Evolutionary conservation across 2,888 invertebrate species (phyloP), one percentile per base, ranked within the genome.

Genomic region (Rotaria sp.): DNA sequence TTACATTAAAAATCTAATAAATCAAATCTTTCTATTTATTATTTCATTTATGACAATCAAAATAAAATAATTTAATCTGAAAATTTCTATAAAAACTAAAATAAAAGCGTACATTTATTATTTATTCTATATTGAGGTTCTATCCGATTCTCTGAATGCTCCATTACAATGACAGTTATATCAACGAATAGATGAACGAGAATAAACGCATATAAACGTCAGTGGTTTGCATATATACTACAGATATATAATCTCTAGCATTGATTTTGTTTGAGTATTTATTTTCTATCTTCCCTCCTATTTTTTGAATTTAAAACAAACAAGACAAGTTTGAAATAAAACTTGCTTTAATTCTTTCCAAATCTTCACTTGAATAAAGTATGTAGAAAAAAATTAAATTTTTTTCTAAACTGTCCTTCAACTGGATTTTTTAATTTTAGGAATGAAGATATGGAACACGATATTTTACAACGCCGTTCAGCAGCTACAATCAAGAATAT

Each of bases 361-460:
- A 21, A 67, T 67, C 15, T 67, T 30, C 67, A 67, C 8, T 35
- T 15, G 67, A 21, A 35, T 30, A 67, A 35, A 67, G 67, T 45
- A 45, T n/a, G n/a, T 45, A 38, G 13, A 80, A 41, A 45, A 80
- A 1, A 15, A 35, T 24, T 45, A 50, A 50, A 50, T 80, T 45
- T 10, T 35, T 5, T 18, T 35, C n/a, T 1, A 0, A 67, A 67
- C 15, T 3, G 1, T 3, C 15, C 1, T 35, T 38, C 3, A 7
- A 15, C 2, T 67, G 18, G 4, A 35, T 7, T 35, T 80, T 21
- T 8, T 45, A 5, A 4, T 45, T 45, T 80, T 35, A 80, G 45
- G 80, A 24, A 80, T 80, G 80, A 80, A 80, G 80, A 80, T 45
- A 80, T 80, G 80, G 45, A 80, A 41, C 80, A 80, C 35, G 80